Evolutionary conservation across 2,888 invertebrate species (phyloP).

Genomic region (Lasiommata megera): DNA sequence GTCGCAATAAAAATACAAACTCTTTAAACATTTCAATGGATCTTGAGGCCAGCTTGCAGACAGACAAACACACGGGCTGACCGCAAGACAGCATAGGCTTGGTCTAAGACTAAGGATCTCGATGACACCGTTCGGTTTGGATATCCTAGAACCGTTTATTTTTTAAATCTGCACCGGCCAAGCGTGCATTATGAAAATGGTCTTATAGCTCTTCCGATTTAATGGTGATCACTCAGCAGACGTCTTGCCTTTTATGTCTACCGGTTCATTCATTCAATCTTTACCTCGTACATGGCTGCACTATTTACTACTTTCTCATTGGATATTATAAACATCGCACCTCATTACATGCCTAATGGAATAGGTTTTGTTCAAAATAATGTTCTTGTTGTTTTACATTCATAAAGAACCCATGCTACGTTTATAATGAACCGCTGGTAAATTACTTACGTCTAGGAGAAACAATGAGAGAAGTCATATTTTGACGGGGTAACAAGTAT

Average conservation of each 20-base stretch:
- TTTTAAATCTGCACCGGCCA: neutral
- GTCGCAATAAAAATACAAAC: too few relatives aligned
- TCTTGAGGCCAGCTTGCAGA: too few relatives aligned
- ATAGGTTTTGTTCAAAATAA: neutral
- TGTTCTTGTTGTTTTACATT: neutral
- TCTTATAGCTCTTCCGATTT: neutral
- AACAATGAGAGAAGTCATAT: too few relatives aligned
- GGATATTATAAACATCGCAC: slow-evolving; percentile 5
- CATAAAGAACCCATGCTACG: neutral
- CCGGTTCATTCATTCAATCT: slow-evolving; percentile 9
- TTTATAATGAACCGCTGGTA: neutral
- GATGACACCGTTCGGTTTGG: too few relatives aligned
- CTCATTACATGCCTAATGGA: slow-evolving; percentile 7
- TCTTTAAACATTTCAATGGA: too few relatives aligned
- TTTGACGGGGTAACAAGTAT: too few relatives aligned
- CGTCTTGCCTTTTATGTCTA: neutral
- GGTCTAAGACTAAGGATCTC: too few relatives aligned
- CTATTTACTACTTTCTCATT: neutral
- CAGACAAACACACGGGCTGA: too few relatives aligned
- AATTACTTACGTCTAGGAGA: neutral
- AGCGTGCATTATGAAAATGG: neutral
- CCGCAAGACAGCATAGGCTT: too few relatives aligned
- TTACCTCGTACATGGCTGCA: neutral
- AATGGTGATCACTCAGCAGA: slow-evolving; percentile 8
- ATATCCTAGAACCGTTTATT: too few relatives aligned